Conservation (phyloP, 1,140 invertebrate species). For the Philaenus spumarius region DNA sequence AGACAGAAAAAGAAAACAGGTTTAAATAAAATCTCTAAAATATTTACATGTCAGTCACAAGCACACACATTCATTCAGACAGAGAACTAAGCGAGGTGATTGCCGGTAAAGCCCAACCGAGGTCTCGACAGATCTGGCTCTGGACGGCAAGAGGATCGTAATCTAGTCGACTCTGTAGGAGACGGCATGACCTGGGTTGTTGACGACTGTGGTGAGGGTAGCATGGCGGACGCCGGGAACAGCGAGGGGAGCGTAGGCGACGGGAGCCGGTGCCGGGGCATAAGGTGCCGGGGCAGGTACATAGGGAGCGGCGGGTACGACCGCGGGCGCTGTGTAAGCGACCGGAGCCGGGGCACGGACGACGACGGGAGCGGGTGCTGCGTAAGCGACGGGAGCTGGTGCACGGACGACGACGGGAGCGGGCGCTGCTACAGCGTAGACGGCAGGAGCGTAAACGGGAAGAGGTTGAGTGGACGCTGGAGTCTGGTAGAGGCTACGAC, state of each 20-base stretch:
- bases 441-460: conserved; percentile 45
- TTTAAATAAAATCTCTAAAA: neutral
- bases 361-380: conserved; percentile 3
- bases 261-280: conserved; percentile 16
- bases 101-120: conserved; percentile 9
- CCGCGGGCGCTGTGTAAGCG: neutral
- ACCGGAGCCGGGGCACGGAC: neutral
- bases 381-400: conserved; percentile 3
- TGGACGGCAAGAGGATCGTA: neutral
- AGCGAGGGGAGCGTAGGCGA: conserved; percentile 21
- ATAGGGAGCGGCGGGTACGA: neutral
- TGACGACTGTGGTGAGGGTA: conserved; percentile 38
- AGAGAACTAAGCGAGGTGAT: neutral
- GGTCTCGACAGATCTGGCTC: conserved; percentile 12
- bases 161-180: conserved; percentile 38
- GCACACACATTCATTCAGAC: neutral
- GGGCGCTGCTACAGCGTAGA: conserved; percentile 34
- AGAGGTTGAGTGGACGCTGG: conserved; percentile 40
- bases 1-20: neutral
- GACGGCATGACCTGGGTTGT: conserved; percentile 39
- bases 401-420: conserved; percentile 14
- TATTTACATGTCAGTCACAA: neutral
- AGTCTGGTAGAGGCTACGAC: conserved; percentile 37
- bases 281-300: conserved; percentile 23
- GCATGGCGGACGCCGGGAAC: conserved; percentile 36